A percentile compares a stretch with the other conserved stretches of the same genome.
phyloP scores from a whole-genome alignment of 2,888 invertebrate genomes.

The Fabriciana adippe region DNA sequence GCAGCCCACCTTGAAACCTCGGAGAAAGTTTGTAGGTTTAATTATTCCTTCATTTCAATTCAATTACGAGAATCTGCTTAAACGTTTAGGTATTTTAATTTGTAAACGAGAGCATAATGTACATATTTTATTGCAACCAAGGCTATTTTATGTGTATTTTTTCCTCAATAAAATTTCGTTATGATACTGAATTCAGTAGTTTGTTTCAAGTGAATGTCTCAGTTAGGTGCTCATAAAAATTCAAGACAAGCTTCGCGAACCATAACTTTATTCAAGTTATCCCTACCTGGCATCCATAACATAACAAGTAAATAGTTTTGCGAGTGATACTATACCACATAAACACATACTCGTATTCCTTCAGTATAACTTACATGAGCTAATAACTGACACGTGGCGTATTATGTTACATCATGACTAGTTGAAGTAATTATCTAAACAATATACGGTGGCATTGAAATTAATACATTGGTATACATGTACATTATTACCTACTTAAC shows the following conservation, averaged over 20 bases:
- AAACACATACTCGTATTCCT: constrained; percentile 16
- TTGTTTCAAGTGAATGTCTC: too few relatives aligned
- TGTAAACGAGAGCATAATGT: constrained; percentile 2
- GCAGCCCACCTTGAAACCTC: constrained; percentile 9
- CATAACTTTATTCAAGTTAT: constrained; percentile 10
- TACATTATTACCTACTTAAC: constrained; percentile 3
- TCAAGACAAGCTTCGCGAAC: background rate
- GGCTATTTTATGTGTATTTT: background rate
- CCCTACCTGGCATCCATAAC: constrained; percentile 6
- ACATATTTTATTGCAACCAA: background rate
- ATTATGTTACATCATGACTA: constrained; percentile 25
- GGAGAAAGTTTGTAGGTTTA: constrained; percentile 29
- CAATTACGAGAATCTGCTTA: constrained; percentile 23
- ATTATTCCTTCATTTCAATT: constrained; percentile 23
- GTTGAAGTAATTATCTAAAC: constrained; percentile 33
- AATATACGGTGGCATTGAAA: constrained; percentile 28
- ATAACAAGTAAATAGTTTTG: constrained; percentile 8
- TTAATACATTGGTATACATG: constrained; percentile 4
- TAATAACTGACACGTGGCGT: constrained; percentile 29
- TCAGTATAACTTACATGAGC: constrained; percentile 19
- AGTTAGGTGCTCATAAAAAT: too few relatives aligned
- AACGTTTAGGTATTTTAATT: constrained; percentile 10
- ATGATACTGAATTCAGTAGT: too few relatives aligned
- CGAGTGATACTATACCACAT: constrained; percentile 1
- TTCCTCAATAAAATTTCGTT: background rate